Base-by-base conservation (phyloP, 2,888 invertebrate species). In the Griposia aprilina region DNA sequence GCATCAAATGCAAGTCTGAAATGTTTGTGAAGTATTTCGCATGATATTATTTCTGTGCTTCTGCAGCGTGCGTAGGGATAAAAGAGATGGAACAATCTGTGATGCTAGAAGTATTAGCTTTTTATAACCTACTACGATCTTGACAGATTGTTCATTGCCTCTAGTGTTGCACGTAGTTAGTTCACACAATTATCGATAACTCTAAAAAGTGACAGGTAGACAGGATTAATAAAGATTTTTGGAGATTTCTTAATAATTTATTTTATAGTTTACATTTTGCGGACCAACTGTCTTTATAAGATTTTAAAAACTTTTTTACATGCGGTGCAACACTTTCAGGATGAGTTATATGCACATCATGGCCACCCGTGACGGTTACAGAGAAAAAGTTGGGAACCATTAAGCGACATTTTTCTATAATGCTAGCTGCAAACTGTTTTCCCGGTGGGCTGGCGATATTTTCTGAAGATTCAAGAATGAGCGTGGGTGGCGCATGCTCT, bases 401-500 rank as follows among this genome's bases (percentile, higher is more conserved):
- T 68, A 89, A 74, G 66, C 89, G 77, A 67, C 92, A 89, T 84
- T 90, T 91, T 5, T 90, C 78, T 17, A 93, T 62, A 13, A 94
- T 71, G 23, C 89, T 83, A 0, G 75, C 77, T 2, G 91, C 90
- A 48, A 91, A 92, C 30, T 85, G 70, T 60, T 86, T 90, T 0
- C 86, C 83, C 0, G 77, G 77, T 0, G 83, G 81, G 0, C 62
- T n/a, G 0, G 78, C 86, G 0, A 73, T 80, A 15, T 90, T 87
- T 70, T 91, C 91, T 3, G 91, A 90, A 0, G 94, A 90, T 6
- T 90, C 85, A 1, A 95, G 73, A 5, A 87, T 85, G 0, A 95
- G 87, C n/a, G 90, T 93, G 0, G 94, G 94, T 0, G 93, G 92
- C 2, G 88, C 92, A 76, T 83, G 90, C 5, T 83, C 86, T 0